phyloP scores from a whole-genome alignment of 2,888 invertebrate genomes.

The Adela reaumurella region DNA sequence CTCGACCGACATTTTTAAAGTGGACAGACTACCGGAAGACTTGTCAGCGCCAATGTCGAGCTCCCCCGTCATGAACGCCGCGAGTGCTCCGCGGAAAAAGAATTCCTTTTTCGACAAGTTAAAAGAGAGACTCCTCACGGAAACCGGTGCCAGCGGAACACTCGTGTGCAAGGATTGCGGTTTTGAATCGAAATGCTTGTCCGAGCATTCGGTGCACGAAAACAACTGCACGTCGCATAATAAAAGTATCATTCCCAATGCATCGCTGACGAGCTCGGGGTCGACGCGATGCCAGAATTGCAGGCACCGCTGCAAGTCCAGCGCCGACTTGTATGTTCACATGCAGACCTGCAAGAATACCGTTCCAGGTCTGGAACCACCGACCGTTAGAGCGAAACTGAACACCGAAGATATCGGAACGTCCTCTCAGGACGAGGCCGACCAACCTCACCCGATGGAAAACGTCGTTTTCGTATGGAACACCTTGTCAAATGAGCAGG shows the following conservation, averaged over 20 bases:
- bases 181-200: slow-evolving; percentile 74
- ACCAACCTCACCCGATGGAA: slow-evolving; percentile 71
- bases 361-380: slow-evolving; percentile 28
- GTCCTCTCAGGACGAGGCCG: slow-evolving; percentile 29
- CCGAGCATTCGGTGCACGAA: slow-evolving; percentile 77
- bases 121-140: slow-evolving; percentile 68
- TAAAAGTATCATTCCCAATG: slow-evolving; percentile 32
- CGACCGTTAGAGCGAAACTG: slow-evolving; percentile 22
- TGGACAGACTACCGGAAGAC: slow-evolving; percentile 9
- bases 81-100: slow-evolving; percentile 45
- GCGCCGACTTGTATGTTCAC: slow-evolving; percentile 72
- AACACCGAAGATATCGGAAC: slow-evolving; percentile 28
- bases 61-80: slow-evolving; percentile 14
- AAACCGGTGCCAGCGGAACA: slow-evolving; percentile 62
- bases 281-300: slow-evolving; percentile 84
- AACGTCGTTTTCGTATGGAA: slow-evolving; percentile 82
- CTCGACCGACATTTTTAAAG: not conserved
- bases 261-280: slow-evolving; percentile 49
- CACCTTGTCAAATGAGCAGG: slow-evolving; percentile 48
- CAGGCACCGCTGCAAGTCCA: slow-evolving; percentile 82
- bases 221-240: slow-evolving; percentile 59
- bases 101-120: slow-evolving; percentile 80
- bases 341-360: slow-evolving; percentile 65
- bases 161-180: slow-evolving; percentile 68
- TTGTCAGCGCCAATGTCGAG: slow-evolving; percentile 22